Percentiles rank a stretch among this genome's conserved stretches.
These are phyloP conservation scores for Eucera pruinosa DNA, from an alignment of 2,888 invertebrate genomes.

Conservation along the genomic window DNA sequence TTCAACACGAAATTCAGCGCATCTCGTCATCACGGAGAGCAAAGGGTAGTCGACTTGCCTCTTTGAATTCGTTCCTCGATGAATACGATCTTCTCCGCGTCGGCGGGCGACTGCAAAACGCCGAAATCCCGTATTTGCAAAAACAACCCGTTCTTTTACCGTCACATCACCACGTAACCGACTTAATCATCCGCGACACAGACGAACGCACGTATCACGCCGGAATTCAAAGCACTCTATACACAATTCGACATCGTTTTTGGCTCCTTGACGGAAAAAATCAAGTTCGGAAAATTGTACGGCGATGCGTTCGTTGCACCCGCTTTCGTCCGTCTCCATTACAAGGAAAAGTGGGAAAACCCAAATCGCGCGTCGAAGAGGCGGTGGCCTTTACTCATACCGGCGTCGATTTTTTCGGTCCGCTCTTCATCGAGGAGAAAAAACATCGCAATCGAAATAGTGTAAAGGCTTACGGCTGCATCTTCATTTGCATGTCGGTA, in stretches of 20 bases:
- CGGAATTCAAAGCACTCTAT: neutral
- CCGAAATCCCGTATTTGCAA: neutral
- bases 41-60: neutral
- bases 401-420: slow-evolving; percentile 5
- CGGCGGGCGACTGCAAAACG: neutral
- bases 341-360: neutral
- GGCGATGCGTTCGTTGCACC: neutral
- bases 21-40: neutral
- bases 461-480: slow-evolving; percentile 4
- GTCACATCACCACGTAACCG: neutral
- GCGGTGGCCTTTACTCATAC: neutral
- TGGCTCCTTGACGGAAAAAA: neutral
- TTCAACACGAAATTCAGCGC: neutral
- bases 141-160: neutral
- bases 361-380: neutral
- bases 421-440: slow-evolving; percentile 11
- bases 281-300: neutral
- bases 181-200: neutral
- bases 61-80: neutral
- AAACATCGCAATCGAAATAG: neutral
- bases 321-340: neutral
- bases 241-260: neutral
- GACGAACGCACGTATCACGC: neutral
- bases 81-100: neutral
- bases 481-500: slow-evolving; percentile 1